Evolutionary conservation across 92 coral and sea anemone genomes (phyloP).

Genomic region (Blastomussa wellsi): DNA sequence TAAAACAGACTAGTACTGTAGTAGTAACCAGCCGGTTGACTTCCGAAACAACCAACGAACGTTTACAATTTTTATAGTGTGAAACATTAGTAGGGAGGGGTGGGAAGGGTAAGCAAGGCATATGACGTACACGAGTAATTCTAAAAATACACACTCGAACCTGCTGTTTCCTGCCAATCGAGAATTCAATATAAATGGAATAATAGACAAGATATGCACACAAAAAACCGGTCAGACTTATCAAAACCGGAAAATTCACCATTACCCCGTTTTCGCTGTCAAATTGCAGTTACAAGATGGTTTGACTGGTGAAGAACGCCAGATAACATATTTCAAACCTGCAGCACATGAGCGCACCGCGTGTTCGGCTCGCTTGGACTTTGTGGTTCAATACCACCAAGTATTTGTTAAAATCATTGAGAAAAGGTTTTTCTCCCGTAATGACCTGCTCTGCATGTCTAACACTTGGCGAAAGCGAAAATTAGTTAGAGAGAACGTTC

Average conservation of each 20-base stretch:
- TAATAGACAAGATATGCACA: neutral
- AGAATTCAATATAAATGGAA: neutral
- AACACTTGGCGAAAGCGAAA: neutral
- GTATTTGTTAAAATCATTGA: neutral
- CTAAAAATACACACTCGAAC: neutral
- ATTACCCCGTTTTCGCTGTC: neutral
- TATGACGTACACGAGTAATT: neutral
- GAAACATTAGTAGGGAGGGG: slow-evolving; percentile 23
- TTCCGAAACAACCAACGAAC: neutral
- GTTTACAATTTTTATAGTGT: too few relatives aligned
- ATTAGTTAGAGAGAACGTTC: neutral
- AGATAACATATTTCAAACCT: too few relatives aligned
- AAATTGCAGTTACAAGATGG: neutral
- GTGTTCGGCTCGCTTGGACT: neutral
- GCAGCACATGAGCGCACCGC: neutral
- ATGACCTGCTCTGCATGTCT: neutral
- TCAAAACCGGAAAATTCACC: neutral
- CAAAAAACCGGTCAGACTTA: neutral
- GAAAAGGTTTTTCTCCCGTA: neutral
- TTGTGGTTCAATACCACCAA: neutral
- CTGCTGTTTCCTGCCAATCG: neutral
- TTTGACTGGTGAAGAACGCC: neutral
- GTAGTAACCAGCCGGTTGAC: slow-evolving; percentile 19
- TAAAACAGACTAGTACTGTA: neutral
- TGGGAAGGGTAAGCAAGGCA: neutral